Evolutionary conservation across 2,113 vertebrate species (phyloP), one percentile per base, ranked within the genome.

Genomic region (Narcine bancroftii): DNA sequence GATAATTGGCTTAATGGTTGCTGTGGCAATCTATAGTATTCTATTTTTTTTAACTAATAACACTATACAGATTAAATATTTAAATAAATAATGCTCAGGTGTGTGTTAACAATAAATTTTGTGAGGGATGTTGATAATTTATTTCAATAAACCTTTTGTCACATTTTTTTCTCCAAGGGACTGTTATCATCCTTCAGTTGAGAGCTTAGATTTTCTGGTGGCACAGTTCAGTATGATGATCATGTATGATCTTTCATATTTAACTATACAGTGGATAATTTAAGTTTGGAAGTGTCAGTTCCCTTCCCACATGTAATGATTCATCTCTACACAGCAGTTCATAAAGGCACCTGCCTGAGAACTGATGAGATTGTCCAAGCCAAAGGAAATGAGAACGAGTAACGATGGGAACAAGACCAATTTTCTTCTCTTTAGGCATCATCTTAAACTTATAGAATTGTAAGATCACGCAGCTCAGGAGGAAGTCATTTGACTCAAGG

Each of bases 281-380:
- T 87, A 63, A 60, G 53, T 87, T 13, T 13, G 81, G 56, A 87
- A 87, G 56, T 85, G 81, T 87, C 81, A 87, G 50, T 85, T 85
- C 81, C 15, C 50, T 60, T 85, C 81, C 81, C 81, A 85, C 81
- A 36, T 63, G 53, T 63, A 87, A 87, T 87, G 81, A 87, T 87
- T 87, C 81, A 87, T 87, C 53, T 21, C 53, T 63, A 33, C 33
- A 60, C 21, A 87, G 81, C 17, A 63, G 53, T 87, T 87, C n/a
- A 56, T 33, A 85, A 17, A 56, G 81, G 50, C 50, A 85, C 81
- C 81, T 36, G 33, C 17, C 53, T 60, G n/a, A 87, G 53, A 87
- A 87, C 53, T 36, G 17, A 87, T 87, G 53, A 87, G 15, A 63
- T 53, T 63, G 53, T 39, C 81, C 33, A 33, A 60, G 53, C 15